Evolutionary conservation across 2,797 vertebrate species (phyloP), one percentile per base, ranked within the genome.

Genomic region (Gallinago nigripennis): DNA sequence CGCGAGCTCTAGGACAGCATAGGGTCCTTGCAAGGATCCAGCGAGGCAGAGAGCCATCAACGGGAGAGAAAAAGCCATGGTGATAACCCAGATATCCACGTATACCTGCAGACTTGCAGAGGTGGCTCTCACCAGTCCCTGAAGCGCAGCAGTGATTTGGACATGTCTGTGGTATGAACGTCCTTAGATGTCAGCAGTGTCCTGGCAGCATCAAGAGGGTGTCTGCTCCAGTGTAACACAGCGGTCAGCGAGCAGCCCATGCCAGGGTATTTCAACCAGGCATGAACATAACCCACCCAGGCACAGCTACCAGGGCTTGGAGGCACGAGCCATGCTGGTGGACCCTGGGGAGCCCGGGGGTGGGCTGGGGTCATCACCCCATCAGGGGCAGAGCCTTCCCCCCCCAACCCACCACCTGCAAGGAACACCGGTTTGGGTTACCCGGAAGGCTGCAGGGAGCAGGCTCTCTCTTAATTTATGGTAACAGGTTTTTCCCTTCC

Each of bases 171-270:
- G 9, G 16, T n/a, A 8, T 24, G 57, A 63, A 46, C 11, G 28
- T 33, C 60, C 43, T 41, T 5, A 35, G 51, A 63, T 5, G 30
- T 11, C 58, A 50, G 58, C 58, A 60, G 19, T 3, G 0, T 4
- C 39, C 31, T 31, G 16, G 31, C 45, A 39, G 43, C 50, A 19
- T 15, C 1, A 2, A 23, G 31, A 33, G 31, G 21, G 16, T 8
- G 50, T 43, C 51, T 31, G 51, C n/a, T 60, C 27, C 51, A 21
- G 8, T 2, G 0, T 11, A 19, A 20, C 0, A 5, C 33, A 5
- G 33, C 0, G 24, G n/a, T 16, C 48, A 30, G n/a, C 0, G 4
- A 79, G 28, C 43, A 43, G 39, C 56, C 61, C 2, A 0, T 7
- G 54, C 30, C 4, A 25, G 18, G 37, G 4, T 43, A 27, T 69